phyloP scores from a whole-genome alignment of 2,888 invertebrate genomes.

The Oscheius sp. region DNA sequence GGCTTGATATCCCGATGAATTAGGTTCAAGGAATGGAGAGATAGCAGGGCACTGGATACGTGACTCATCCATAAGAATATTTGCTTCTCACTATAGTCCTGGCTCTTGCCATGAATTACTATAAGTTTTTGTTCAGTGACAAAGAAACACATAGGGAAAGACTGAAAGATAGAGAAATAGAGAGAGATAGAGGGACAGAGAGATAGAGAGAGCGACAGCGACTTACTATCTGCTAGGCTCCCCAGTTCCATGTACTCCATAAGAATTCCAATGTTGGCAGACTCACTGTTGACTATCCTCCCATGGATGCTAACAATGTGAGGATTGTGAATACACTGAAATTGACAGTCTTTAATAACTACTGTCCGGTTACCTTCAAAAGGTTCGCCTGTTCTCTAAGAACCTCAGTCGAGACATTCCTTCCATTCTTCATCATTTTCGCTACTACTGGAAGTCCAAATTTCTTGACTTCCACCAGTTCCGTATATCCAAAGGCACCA shows the following conservation, averaged over 20 bases:
- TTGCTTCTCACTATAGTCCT: slow-evolving; percentile 9
- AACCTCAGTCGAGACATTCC: neutral
- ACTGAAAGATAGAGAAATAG: too few relatives aligned
- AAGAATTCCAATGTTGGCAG: too few relatives aligned
- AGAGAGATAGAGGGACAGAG: too few relatives aligned
- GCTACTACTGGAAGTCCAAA: slow-evolving; percentile 12
- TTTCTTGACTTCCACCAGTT: neutral
- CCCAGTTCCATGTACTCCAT: too few relatives aligned
- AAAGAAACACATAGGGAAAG: too few relatives aligned
- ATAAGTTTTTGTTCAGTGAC: neutral
- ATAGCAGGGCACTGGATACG: neutral
- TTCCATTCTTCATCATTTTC: slow-evolving; percentile 1
- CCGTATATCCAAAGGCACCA: too few relatives aligned
- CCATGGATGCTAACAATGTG: slow-evolving; percentile 18
- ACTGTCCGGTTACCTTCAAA: neutral
- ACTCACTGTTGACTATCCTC: neutral
- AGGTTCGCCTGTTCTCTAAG: slow-evolving; percentile 9
- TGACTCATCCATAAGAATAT: slow-evolving; percentile 5
- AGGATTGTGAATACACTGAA: slow-evolving; percentile 4
- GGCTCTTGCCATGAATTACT: neutral
- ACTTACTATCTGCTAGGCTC: too few relatives aligned
- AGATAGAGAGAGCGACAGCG: too few relatives aligned
- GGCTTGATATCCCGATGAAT: slow-evolving; percentile 26
- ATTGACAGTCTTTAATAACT: neutral
- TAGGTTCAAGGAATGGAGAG: slow-evolving; percentile 1